Percentiles rank a stretch among this genome's conserved stretches.
These are phyloP conservation scores for Lasioglossum calceatum DNA, from an alignment of 2,888 invertebrate species.

Conservation along the genomic window DNA sequence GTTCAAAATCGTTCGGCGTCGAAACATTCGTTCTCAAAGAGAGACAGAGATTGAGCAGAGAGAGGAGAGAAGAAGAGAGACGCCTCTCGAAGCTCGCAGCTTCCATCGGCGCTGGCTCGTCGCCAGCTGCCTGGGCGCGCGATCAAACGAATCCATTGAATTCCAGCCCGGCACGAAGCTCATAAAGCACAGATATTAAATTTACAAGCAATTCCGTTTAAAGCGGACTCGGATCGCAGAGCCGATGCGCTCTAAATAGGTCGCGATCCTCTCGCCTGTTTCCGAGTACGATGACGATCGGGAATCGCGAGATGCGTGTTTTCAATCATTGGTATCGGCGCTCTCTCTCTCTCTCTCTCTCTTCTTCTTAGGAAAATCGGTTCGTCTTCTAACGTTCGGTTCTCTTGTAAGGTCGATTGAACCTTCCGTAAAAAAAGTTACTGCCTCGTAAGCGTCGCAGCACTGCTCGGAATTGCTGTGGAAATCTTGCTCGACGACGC, in stretches of 20 bases:
- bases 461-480: constrained; percentile 15
- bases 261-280: neutral
- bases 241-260: constrained; percentile 8
- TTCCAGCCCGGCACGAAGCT: constrained; percentile 23
- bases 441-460: constrained; percentile 24
- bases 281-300: neutral
- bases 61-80: neutral
- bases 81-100: neutral
- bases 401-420: neutral
- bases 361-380: neutral
- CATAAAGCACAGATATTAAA: constrained; percentile 53
- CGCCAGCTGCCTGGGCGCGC: constrained; percentile 36
- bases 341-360: neutral
- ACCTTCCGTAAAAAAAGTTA: constrained; percentile 43
- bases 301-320: neutral
- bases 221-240: neutral
- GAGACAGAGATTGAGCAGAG: neutral
- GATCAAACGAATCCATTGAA: constrained; percentile 52
- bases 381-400: neutral
- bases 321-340: neutral
- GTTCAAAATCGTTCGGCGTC: constrained; percentile 3
- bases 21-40: neutral
- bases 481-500: constrained; percentile 28
- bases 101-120: constrained; percentile 28
- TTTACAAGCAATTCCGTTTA: constrained; percentile 55